phyloP scores from a whole-genome alignment of 2,113 vertebrate genomes.

The Trogon melanurus region DNA sequence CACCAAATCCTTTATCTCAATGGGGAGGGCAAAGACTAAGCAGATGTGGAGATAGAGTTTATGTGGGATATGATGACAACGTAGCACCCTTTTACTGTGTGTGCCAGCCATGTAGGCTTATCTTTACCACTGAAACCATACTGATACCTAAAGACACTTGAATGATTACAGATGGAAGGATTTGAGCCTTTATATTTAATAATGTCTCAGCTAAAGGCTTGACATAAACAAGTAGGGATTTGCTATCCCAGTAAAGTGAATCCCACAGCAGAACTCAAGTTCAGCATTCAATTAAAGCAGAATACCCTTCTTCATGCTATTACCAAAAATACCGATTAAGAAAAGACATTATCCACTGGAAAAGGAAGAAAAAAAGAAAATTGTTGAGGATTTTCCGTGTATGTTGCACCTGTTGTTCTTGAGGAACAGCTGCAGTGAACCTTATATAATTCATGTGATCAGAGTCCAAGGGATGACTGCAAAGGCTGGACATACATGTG shows the following conservation, averaged over 20 bases:
- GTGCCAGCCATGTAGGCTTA: neutral
- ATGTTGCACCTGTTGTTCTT: neutral
- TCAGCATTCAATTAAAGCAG: neutral
- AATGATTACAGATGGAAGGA: neutral
- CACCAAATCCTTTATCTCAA: neutral
- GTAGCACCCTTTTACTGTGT: neutral
- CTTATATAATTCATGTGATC: neutral
- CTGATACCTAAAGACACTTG: neutral
- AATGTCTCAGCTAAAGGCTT: neutral
- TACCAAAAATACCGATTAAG: neutral
- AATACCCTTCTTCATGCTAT: neutral
- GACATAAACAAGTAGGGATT: neutral
- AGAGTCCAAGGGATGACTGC: neutral
- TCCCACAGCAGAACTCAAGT: rapidly evolving
- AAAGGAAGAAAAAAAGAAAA: neutral
- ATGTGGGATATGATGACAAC: neutral
- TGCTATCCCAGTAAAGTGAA: neutral
- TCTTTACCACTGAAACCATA: neutral
- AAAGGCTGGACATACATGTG: neutral
- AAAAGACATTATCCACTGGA: neutral
- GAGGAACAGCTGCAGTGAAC: neutral
- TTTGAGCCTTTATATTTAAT: neutral
- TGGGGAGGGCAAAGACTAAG: neutral
- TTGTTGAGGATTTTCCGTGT: neutral
- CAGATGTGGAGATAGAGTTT: neutral